These are phyloP conservation scores for Ypsolopha scabrella DNA, from an alignment of 2,888 invertebrate species.

Conservation along the genomic window DNA sequence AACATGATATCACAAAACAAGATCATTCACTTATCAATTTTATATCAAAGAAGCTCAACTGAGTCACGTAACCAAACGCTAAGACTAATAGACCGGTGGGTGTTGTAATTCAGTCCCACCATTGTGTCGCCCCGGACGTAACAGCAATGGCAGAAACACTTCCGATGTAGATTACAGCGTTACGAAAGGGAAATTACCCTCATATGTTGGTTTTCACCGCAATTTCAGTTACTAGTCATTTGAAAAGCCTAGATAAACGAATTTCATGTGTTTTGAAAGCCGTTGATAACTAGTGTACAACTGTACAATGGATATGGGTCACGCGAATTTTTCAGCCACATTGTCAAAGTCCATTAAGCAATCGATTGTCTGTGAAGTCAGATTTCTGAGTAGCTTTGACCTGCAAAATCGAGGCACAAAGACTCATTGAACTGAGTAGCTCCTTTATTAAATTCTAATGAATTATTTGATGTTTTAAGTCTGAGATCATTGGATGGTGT, in stretches of 20 bases:
- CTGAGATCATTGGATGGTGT: too few species aligned
- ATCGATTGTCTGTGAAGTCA: constrained; percentile 7
- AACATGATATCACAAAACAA: too few species aligned
- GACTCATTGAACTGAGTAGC: too few species aligned
- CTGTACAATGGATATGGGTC: too few species aligned
- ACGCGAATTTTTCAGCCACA: not conserved
- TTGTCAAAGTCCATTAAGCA: not conserved
- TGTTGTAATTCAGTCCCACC: constrained; percentile 18
- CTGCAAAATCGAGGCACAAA: constrained; percentile 4
- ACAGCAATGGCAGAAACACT: constrained; percentile 19
- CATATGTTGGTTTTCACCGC: constrained; percentile 17
- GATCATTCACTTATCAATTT: too few species aligned
- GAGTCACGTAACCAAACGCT: too few species aligned
- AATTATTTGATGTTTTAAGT: too few species aligned
- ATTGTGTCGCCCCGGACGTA: constrained; percentile 23
- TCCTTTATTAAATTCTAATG: too few species aligned
- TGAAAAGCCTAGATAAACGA: not conserved
- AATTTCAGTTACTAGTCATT: constrained; percentile 11
- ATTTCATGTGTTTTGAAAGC: too few species aligned
- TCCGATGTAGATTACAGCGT: constrained; percentile 30
- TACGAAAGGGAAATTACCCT: constrained; percentile 33
- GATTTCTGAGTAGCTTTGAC: constrained; percentile 5
- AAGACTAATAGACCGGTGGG: constrained; percentile 16
- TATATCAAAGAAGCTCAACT: too few species aligned
- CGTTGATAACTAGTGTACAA: too few species aligned